Base-by-base conservation (phyloP, 2,888 invertebrate genomes). In the Scaptomyza flava region DNA sequence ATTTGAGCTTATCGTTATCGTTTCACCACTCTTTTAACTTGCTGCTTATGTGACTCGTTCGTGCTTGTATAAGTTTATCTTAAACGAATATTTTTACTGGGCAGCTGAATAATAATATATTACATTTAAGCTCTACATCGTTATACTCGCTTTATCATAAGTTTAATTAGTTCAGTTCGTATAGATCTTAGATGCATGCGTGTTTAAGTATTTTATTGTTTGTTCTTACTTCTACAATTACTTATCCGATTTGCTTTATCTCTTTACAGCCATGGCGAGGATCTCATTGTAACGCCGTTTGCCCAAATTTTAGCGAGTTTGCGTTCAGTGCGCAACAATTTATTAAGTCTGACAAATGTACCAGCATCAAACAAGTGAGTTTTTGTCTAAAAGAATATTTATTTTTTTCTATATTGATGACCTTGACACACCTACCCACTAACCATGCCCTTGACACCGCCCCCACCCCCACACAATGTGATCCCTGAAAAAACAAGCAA, bases 251-350 rank as follows among this genome's bases (percentile, higher is more conserved):
- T n/a, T 5, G 38, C 6, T 38, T 3, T 59, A 6, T 46, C 9
- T 66, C 20, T 33, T 87, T 87, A 51, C 81, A 92, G 92, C 93
- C 98, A 99, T 94, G 98, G 98, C 91, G 99, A 99, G 94, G 99
- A 99, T 94, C 95, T 99, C 93, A 99, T 99, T 92, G 99, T 99
- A 92, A 99, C 99, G 89, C 99, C 99, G 90, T 99, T 99, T 94
- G 99, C 99, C 93, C 99, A 99, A 95, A 98, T 99, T 93, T 95
- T 99, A 93, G 99, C 99, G 93, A 98, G 98, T 93, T 95, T 99
- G 92, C 96, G 99, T 92, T 98, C 98, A 93, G 98, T 99, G 90
- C 96, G 99, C 92, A 98, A 96, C 94, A 99, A 99, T 94, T 98
- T 99, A 94, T 95, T 98, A 93, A 95, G 95, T 92, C 97, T 99